A percentile compares a stretch with the other conserved stretches of the same genome.
These are phyloP conservation scores for Catonia carolina DNA, from an alignment of 2,888 invertebrate species.

Conservation along the genomic window DNA sequence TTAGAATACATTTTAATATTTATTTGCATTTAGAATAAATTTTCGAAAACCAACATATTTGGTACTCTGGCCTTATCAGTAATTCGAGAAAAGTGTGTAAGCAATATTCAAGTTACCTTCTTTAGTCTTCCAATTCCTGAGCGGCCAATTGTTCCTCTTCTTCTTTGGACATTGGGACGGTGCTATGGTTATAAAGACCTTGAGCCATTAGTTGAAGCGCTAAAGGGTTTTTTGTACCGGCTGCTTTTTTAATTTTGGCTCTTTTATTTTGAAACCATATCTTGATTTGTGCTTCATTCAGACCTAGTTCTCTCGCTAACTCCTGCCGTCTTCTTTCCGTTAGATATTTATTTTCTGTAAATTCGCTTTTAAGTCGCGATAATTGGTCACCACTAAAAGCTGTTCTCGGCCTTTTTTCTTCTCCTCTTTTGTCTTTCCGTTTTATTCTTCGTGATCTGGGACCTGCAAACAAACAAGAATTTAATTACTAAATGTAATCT, in stretches of 20 bases:
- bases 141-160: slow-evolving; percentile 54
- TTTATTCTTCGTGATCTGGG: slow-evolving; percentile 50
- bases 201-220: slow-evolving; percentile 91
- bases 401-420: slow-evolving; percentile 88
- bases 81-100: no score
- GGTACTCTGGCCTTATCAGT: no score
- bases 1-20: no score
- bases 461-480: slow-evolving; percentile 42
- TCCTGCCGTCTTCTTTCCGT: slow-evolving; percentile 87
- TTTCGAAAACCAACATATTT: no score
- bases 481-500: no score
- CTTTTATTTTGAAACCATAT: slow-evolving; percentile 97
- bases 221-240: slow-evolving; percentile 75
- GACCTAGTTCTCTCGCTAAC: slow-evolving; percentile 80
- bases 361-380: slow-evolving; percentile 85
- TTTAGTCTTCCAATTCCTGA: slow-evolving; percentile 18
- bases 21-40: no score
- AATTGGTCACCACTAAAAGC: slow-evolving; percentile 94
- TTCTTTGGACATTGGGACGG: slow-evolving; percentile 69
- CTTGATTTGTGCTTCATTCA: slow-evolving; percentile 96
- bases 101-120: no score
- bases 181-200: slow-evolving; percentile 85
- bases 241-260: slow-evolving; percentile 91
- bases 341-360: slow-evolving; percentile 85
- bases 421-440: slow-evolving; percentile 45